Evolutionary conservation across 2,113 vertebrate species (phyloP).

Genomic region (Rhizomys pruinosus): DNA sequence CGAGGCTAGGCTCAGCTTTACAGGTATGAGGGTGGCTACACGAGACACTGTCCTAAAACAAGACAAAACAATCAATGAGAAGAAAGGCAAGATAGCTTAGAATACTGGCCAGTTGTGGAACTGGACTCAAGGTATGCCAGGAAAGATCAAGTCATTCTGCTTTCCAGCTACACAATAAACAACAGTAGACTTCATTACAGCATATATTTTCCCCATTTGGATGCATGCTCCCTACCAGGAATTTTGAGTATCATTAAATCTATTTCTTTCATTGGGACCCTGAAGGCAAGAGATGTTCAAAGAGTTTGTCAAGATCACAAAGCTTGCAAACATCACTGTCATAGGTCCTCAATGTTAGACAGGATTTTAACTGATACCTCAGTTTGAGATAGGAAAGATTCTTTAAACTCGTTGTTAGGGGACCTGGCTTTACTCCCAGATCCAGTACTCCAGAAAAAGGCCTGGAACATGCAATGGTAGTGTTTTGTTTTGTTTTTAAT

Average conservation of each 20-base stretch:
- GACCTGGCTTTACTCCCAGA: background rate
- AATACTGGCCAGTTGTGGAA: background rate
- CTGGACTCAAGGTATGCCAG: background rate
- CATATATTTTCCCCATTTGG: background rate
- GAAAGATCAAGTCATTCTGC: slow-evolving; percentile 21
- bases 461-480: background rate
- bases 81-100: background rate
- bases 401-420: background rate
- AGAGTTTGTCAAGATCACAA: background rate
- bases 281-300: slow-evolving; percentile 21
- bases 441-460: background rate
- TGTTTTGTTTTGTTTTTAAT: slow-evolving; percentile 48
- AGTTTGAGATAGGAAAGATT: background rate
- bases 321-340: background rate
- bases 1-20: background rate
- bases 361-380: background rate
- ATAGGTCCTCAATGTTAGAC: background rate
- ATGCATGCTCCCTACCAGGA: background rate
- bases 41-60: background rate
- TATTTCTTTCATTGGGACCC: background rate
- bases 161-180: slow-evolving; percentile 35
- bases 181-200: slow-evolving; percentile 21
- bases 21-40: background rate
- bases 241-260: background rate
- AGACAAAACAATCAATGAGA: background rate